phyloP scores from a whole-genome alignment of 2,113 vertebrate species.

The Paralichthys olivaceus region DNA sequence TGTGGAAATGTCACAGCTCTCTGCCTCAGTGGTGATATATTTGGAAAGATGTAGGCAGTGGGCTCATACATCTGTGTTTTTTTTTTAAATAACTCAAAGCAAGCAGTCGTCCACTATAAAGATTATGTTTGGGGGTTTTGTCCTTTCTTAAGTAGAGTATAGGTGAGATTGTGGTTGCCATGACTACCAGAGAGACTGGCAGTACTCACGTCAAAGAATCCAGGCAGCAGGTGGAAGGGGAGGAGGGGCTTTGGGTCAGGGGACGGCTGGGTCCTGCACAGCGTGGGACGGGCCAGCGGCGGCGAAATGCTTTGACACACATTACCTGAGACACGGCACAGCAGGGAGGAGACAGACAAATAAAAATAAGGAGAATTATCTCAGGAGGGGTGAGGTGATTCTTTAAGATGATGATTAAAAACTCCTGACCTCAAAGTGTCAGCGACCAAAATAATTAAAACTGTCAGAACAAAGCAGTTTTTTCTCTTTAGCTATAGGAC shows the following conservation, averaged over 20 bases:
- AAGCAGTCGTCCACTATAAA: background rate
- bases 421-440: too few relatives aligned
- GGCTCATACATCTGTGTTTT: slow-evolving; percentile 49
- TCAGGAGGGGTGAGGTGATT: too few relatives aligned
- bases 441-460: too few relatives aligned
- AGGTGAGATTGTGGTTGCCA: slow-evolving; percentile 17
- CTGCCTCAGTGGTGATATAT: slow-evolving; percentile 69
- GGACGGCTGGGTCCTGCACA: slow-evolving; percentile 61
- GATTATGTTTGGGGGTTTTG: background rate
- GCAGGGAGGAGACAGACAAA: slow-evolving; percentile 25
- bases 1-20: slow-evolving; percentile 69
- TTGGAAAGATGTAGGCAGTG: slow-evolving; percentile 71
- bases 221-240: slow-evolving; percentile 70
- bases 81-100: slow-evolving; percentile 5
- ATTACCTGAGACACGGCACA: slow-evolving; percentile 63
- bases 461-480: too few relatives aligned
- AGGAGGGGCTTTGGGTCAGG: slow-evolving; percentile 61
- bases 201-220: slow-evolving; percentile 70
- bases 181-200: slow-evolving; percentile 32
- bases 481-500: too few relatives aligned
- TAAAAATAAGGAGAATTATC: slow-evolving; percentile 27
- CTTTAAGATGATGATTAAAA: background rate
- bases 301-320: slow-evolving; percentile 62
- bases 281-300: slow-evolving; percentile 42
- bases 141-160: background rate